A percentile compares a stretch with the other conserved stretches of the same genome.
Conservation (phyloP, 2,888 invertebrate species). For the Panzeria rudis region DNA sequence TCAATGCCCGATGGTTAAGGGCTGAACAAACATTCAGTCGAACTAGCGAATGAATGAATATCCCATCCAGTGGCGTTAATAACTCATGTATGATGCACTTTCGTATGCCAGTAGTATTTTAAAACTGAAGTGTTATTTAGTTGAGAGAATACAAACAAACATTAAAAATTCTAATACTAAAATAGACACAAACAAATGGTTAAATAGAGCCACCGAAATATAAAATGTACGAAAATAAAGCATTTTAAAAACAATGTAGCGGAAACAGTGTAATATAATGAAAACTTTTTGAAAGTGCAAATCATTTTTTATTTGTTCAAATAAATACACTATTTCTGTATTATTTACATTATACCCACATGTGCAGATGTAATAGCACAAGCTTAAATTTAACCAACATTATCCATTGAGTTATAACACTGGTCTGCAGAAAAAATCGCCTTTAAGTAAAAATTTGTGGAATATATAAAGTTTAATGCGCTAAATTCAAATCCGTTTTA, state of each 20-base stretch:
- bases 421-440: no score
- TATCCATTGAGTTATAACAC: no score
- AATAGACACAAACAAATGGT: slow-evolving; percentile 30
- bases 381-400: no score
- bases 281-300: not conserved
- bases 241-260: not conserved
- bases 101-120: slow-evolving; percentile 29
- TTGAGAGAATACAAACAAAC: slow-evolving; percentile 20
- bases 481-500: no score
- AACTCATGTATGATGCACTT: slow-evolving; percentile 41
- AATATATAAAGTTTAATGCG: no score
- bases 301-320: not conserved
- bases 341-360: no score
- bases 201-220: slow-evolving; percentile 24
- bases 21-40: slow-evolving; percentile 31
- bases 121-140: slow-evolving; percentile 33
- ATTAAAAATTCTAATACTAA: slow-evolving; percentile 47
- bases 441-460: no score
- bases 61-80: slow-evolving; percentile 59
- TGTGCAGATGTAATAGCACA: no score
- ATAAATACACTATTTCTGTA: no score
- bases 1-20: slow-evolving; percentile 42
- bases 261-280: slow-evolving; percentile 30
- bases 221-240: not conserved
- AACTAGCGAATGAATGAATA: slow-evolving; percentile 10